Conservation (phyloP, 2,113 vertebrate genomes). For the Perca fluviatilis region DNA sequence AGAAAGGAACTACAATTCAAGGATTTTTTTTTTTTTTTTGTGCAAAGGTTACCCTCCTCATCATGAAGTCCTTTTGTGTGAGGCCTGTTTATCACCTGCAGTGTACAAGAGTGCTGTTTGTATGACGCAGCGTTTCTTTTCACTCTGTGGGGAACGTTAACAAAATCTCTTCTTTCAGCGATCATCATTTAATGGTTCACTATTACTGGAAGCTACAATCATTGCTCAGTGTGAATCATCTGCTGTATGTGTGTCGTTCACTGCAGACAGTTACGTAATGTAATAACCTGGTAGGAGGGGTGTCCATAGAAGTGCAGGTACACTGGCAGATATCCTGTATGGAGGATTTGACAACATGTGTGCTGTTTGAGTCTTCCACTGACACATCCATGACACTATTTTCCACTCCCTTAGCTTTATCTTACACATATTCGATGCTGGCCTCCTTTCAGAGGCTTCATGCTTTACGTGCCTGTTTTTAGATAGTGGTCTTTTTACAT, state of each 20-base stretch:
- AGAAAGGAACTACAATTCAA: no score
- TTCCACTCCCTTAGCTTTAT: background rate
- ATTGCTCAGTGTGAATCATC: slow-evolving; percentile 41
- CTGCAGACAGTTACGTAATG: slow-evolving; percentile 52
- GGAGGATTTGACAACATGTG: background rate
- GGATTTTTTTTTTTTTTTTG: no score
- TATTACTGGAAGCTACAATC: slow-evolving; percentile 26
- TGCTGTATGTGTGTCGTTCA: slow-evolving; percentile 9
- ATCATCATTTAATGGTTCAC: slow-evolving; percentile 38
- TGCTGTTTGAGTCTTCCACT: background rate
- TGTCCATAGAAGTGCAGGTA: background rate
- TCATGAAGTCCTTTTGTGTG: slow-evolving; percentile 14
- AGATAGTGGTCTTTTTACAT: background rate
- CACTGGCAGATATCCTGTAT: slow-evolving; percentile 9
- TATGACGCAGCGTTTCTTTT: slow-evolving; percentile 21
- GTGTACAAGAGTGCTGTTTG: background rate
- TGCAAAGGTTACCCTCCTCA: background rate
- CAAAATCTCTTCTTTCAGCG: background rate
- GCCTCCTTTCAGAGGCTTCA: background rate
- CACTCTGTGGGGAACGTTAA: slow-evolving; percentile 6
- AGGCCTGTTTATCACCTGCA: background rate
- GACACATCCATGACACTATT: background rate
- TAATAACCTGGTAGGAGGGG: slow-evolving; percentile 21
- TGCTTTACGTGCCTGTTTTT: background rate
- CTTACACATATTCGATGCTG: background rate